Evolutionary conservation across 2,113 vertebrate species (phyloP), one percentile per base, ranked within the genome.

Genomic region (Syngnathus floridae): DNA sequence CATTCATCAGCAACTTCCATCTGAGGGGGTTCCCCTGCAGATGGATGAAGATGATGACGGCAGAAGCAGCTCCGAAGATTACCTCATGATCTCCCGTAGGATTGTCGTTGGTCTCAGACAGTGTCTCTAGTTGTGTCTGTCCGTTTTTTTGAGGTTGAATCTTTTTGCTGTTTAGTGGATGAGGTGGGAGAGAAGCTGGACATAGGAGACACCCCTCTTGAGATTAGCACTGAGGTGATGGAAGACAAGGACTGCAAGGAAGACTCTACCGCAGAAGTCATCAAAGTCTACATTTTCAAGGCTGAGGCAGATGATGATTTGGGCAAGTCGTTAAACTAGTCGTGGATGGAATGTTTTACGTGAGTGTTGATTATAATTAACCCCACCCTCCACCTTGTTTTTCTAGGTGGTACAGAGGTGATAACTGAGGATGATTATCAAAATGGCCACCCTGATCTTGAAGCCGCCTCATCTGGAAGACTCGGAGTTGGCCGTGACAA

Each of bases 211-310:
- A 86, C 95, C 63, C 93, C 95, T 31, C 90, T 99, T 86, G 97
- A 98, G 91, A 98, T 99, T 63, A 93, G 92, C 84, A 93, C 93
- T 0, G 96, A 97, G 81, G 92, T 95, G 71, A 84, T 93, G 79
- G 94, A 96, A 68, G 94, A 95, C 78, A 95, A 95, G 46, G 92
- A 91, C 46, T 90, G 87, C 77, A 99, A 98, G 85, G 95, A 97
- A 82, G 95, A 98, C 81, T 94, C 96, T 11, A 93, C 91, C 4
- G 94, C 96, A 38, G 97, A 98, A 88, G 95, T 99, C 82, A 99
- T 99, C 86, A 99, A 99, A 91, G 96, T 99, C 72, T 99, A 99
- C 88, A 99, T 99, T 88, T 98, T 99, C 88, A 99, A 99, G 92
- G 95, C 97, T 46, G 95, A 99, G 84, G 95, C 95, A 62, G 97